A percentile compares a stretch with the other conserved stretches of the same genome.
These are phyloP conservation scores for Entelurus aequoreus DNA, from an alignment of 2,113 vertebrate genomes.

Conservation along the genomic window DNA sequence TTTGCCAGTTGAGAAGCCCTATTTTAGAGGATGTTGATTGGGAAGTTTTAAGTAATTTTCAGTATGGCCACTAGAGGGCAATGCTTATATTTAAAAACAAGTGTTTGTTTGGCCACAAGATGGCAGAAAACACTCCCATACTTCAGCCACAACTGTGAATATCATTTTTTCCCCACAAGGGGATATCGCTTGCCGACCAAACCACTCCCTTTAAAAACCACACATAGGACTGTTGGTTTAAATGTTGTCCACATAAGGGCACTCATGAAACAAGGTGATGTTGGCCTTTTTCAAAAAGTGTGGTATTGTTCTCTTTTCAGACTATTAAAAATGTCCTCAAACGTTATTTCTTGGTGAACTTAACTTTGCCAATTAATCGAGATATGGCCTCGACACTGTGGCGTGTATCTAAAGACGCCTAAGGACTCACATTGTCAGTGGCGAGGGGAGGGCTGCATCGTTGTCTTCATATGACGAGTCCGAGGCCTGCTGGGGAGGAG, in stretches of 20 bases:
- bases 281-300: not conserved
- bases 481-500: constrained; percentile 53
- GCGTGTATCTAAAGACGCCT: not conserved
- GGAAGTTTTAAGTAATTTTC: constrained; percentile 8
- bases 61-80: constrained; percentile 43
- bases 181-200: too few relatives aligned
- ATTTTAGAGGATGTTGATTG: not conserved
- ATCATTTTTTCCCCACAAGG: too few relatives aligned
- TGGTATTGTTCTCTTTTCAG: too few relatives aligned
- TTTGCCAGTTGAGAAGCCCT: too few relatives aligned
- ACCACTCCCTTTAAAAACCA: too few relatives aligned
- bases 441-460: constrained; percentile 54
- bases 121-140: not conserved
- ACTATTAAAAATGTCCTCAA: too few relatives aligned
- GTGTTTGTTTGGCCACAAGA: not conserved
- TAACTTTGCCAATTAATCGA: too few relatives aligned
- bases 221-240: too few relatives aligned
- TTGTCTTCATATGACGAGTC: constrained; percentile 67
- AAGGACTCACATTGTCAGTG: constrained; percentile 62
- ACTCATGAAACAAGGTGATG: not conserved
- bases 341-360: too few relatives aligned
- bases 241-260: too few relatives aligned
- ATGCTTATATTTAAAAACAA: not conserved
- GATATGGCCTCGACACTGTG: not conserved
- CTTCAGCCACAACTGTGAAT: too few relatives aligned